Percentiles rank a stretch among this genome's conserved stretches.
Evolutionary conservation across 2,113 vertebrate species (phyloP).

Genomic region (Epinephelus lanceolatus): DNA sequence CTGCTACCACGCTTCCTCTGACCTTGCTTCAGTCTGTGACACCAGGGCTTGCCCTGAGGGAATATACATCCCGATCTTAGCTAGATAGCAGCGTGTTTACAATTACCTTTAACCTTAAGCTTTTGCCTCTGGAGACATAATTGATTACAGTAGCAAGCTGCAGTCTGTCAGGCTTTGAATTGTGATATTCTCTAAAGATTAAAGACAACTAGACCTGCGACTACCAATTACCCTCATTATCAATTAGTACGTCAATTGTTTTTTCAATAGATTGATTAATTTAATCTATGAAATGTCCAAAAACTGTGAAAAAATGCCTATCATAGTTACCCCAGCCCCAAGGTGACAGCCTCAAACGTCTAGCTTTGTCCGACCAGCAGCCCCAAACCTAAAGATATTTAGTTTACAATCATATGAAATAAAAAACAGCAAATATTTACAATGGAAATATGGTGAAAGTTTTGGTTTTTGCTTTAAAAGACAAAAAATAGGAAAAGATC

Average conservation of each 20-base stretch:
- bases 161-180: slow-evolving; percentile 7
- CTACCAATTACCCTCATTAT: not conserved
- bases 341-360: not conserved
- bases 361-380: not conserved
- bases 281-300: not conserved
- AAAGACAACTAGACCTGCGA: not conserved
- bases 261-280: not conserved
- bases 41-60: slow-evolving; percentile 72
- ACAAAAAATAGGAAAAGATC: not conserved
- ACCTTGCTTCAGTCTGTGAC: slow-evolving; percentile 72
- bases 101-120: slow-evolving; percentile 77
- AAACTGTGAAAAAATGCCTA: not conserved
- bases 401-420: not conserved
- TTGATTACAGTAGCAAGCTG: slow-evolving; percentile 54
- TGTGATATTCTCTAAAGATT: slow-evolving; percentile 30
- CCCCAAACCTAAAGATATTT: not conserved
- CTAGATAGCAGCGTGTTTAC: slow-evolving; percentile 75
- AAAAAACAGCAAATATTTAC: not conserved
- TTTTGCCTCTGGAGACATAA: slow-evolving; percentile 67
- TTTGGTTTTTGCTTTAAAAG: not conserved
- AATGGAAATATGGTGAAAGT: not conserved
- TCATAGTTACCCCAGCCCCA: not conserved
- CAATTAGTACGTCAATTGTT: not conserved
- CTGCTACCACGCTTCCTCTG: slow-evolving; percentile 69
- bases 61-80: slow-evolving; percentile 66